Base-by-base conservation (phyloP, 2,888 invertebrate genomes). In the Hirtodrosophila trivittata region DNA sequence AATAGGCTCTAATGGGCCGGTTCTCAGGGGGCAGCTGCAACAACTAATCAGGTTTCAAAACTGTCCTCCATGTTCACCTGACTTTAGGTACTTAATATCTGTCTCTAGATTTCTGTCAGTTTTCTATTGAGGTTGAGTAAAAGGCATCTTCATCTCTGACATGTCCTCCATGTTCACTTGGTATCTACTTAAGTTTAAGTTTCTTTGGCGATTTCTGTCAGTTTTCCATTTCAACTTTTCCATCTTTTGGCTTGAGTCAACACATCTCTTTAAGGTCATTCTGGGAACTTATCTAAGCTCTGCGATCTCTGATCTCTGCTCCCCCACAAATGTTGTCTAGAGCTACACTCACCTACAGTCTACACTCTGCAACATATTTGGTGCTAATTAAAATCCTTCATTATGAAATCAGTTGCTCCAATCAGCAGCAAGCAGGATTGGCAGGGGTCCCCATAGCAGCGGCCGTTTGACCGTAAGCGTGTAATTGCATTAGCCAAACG, bases 351-450 rank as follows among this genome's bases (percentile, higher is more conserved):
- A 35, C 38, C 68, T 18, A 12, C n/a, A n/a, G n/a, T n/a, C n/a
- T n/a, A n/a, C n/a, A n/a, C n/a, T n/a, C n/a, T n/a, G n/a, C n/a
- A n/a, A 46, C 75, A 33, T 71, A 83, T 83, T 83, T 86, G 86
- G 83, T 70, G 83, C 83, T 83, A 83, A 83, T 83, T 83, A 83
- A 83, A 83, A 86, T 77, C 83, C 77, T 67, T 83, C 74, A 85
- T 86, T 86, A 86, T 70, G 86, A 86, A 86, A 86, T 83, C 82
- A 67, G 66, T 54, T 28, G 67, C 52, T 49, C 56, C 78, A 74
- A 75, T 68, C 74, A 59, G 62, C 58, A 16, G n/a, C 41, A 12
- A 33, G 1, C 33, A 54, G 28, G 32, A 45, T 33, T 6, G 33
- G 21, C 7, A 14, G 30, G 45, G 47, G 14, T 30, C 52, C 51